Evolutionary conservation across 2,888 invertebrate genomes (phyloP).

Genomic region (Acronicta alni): DNA sequence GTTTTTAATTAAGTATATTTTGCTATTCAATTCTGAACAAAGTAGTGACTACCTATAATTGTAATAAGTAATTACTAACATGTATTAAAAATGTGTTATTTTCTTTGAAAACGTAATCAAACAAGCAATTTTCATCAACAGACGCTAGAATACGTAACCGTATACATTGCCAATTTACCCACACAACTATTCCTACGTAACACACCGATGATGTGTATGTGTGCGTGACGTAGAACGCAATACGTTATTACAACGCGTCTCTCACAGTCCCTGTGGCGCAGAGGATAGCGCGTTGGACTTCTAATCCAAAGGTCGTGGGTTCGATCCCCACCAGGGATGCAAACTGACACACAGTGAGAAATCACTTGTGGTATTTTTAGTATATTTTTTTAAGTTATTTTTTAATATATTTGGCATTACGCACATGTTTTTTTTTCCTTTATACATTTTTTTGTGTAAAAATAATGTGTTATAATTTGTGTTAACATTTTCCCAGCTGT

Average conservation of each 20-base stretch:
- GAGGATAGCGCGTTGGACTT: conserved; percentile 96
- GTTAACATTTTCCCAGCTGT: no score
- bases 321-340: conserved; percentile 95
- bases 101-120: neutral
- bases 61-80: no score
- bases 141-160: conserved; percentile 1
- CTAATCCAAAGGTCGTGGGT: conserved; percentile 96
- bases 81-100: no score
- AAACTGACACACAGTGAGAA: conserved; percentile 38
- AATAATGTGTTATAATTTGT: no score
- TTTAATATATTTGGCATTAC: neutral
- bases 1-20: no score
- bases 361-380: conserved; percentile 37
- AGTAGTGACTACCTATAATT: no score
- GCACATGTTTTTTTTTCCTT: no score
- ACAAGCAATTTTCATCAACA: neutral
- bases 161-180: conserved; percentile 22
- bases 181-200: conserved; percentile 26
- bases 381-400: neutral
- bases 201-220: conserved; percentile 29
- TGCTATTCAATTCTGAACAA: no score
- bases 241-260: conserved; percentile 60
- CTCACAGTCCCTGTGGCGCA: conserved; percentile 93
- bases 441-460: no score
- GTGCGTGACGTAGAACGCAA: conserved; percentile 50